Conservation (phyloP, 2,797 vertebrate species). For the Acropternis orthonyx region DNA sequence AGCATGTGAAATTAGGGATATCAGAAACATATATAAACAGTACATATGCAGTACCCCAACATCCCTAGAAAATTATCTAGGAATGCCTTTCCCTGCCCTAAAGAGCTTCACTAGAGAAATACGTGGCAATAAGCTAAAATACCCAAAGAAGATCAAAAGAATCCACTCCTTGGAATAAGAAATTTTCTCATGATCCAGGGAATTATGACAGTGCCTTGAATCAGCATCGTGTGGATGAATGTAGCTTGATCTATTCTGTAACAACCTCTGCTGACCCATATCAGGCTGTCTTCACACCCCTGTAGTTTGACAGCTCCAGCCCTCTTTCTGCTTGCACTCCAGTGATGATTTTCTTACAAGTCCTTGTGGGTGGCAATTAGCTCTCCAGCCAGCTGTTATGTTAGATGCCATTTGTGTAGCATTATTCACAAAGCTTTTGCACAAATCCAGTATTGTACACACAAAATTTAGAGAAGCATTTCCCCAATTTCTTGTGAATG, state of each 20-base stretch:
- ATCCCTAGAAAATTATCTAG: background rate
- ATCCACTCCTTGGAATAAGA: background rate
- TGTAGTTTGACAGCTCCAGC: background rate
- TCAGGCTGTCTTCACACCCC: background rate
- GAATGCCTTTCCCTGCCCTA: background rate
- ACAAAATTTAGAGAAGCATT: background rate
- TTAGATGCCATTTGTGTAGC: background rate
- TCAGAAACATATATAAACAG: background rate
- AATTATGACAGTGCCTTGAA: background rate
- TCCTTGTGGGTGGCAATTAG: background rate
- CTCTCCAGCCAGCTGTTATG: background rate
- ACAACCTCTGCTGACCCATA: background rate
- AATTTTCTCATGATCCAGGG: background rate
- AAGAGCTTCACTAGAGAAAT: background rate
- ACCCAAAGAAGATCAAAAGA: background rate
- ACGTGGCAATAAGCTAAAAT: background rate
- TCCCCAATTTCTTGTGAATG: background rate
- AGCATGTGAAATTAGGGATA: background rate
- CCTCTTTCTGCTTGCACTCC: background rate
- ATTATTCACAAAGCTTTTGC: background rate
- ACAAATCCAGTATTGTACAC: background rate
- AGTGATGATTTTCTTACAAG: background rate
- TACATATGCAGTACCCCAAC: background rate
- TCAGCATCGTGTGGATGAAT: background rate
- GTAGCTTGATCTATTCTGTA: background rate